Evolutionary conservation across 64 coral and sea anemone species (phyloP), one percentile per base, ranked within the genome.

Genomic region (Porites australiensis): DNA sequence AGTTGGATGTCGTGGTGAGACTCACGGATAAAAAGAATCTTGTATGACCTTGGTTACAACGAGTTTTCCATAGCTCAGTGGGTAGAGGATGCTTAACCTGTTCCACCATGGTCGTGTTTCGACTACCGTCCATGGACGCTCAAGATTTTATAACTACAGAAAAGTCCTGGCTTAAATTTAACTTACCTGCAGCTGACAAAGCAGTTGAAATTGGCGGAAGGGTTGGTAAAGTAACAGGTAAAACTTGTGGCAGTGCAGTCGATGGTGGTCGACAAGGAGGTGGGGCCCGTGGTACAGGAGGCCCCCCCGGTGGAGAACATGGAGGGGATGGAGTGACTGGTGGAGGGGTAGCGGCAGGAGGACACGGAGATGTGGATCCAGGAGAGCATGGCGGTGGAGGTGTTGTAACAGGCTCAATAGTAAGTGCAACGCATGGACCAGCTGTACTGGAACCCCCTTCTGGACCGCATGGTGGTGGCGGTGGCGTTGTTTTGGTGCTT

Each of bases 201-300:
- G 46, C 6, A 20, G 86, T 75, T 4, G 49, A 0, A 3, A 64
- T 51, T 13, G 81, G 81, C 9, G 81, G 81, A 15, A 84, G 18
- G 0, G 81, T 84, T 50, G 81, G 81, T 84, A 84, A 69, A 12
- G 81, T 65, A 19, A 84, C 81, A 2, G 86, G 54, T 14, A 19
- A 2, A 50, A 88, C 20, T 43, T 64, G 69, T 11, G 79, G 90
- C n/a, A 20, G 44, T 50, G 43, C 46, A 20, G 44, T 23, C 16
- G 16, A 47, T 4, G 74, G 62, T 13, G 77, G 54, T 9, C 15
- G 45, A 53, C n/a, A 63, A 5, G 59, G 78, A 44, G 78, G 78
- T 57, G 78, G 19, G 1, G 3, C n/a, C 5, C n/a, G 8, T 11
- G 43, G 21, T 18, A 3, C 15, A 48, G 46, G 44, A 47, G 72